These are phyloP conservation scores for Osmerus eperlanus DNA, from an alignment of 2,113 vertebrate genomes.

Conservation along the genomic window DNA sequence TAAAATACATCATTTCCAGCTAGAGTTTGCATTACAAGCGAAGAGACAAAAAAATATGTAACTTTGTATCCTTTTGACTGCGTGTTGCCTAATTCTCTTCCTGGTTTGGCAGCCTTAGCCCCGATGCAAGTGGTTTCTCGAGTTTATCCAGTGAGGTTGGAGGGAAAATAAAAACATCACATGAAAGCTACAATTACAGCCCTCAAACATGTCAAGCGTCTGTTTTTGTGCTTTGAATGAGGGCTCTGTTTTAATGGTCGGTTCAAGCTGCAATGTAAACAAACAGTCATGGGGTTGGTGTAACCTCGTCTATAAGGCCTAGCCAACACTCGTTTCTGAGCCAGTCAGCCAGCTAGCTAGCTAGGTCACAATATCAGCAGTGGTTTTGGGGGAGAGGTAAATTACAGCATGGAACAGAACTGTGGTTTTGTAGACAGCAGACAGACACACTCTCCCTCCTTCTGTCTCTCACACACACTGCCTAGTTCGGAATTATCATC, in stretches of 20 bases:
- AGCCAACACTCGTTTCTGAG: slow-evolving; percentile 14
- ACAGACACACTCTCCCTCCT: slow-evolving; percentile 57
- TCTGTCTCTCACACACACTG: slow-evolving; percentile 43
- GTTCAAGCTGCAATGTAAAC: slow-evolving; percentile 74
- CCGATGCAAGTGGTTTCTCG: slow-evolving; percentile 75
- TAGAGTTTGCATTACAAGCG: slow-evolving; percentile 41
- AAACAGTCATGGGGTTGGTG: slow-evolving; percentile 70
- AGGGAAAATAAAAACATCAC: slow-evolving; percentile 78
- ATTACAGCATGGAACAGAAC: slow-evolving; percentile 75
- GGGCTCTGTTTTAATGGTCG: slow-evolving; percentile 68
- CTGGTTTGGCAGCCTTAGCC: slow-evolving; percentile 66
- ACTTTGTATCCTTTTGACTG: slow-evolving; percentile 49
- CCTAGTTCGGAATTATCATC: slow-evolving; percentile 19
- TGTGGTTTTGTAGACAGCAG: slow-evolving; percentile 64
- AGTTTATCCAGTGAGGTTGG: slow-evolving; percentile 79
- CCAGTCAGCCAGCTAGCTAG: slow-evolving; percentile 20
- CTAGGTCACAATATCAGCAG: slow-evolving; percentile 60
- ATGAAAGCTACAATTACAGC: slow-evolving; percentile 74
- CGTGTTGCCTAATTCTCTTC: slow-evolving; percentile 58
- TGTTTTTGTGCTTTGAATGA: slow-evolving; percentile 73
- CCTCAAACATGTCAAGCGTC: slow-evolving; percentile 76
- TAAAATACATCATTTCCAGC: slow-evolving; percentile 50
- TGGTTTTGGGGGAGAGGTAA: slow-evolving; percentile 74
- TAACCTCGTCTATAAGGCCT: slow-evolving; percentile 54
- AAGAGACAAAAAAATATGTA: slow-evolving; percentile 8